phyloP scores from a whole-genome alignment of 2,113 vertebrate species.

The Tautogolabrus adspersus region DNA sequence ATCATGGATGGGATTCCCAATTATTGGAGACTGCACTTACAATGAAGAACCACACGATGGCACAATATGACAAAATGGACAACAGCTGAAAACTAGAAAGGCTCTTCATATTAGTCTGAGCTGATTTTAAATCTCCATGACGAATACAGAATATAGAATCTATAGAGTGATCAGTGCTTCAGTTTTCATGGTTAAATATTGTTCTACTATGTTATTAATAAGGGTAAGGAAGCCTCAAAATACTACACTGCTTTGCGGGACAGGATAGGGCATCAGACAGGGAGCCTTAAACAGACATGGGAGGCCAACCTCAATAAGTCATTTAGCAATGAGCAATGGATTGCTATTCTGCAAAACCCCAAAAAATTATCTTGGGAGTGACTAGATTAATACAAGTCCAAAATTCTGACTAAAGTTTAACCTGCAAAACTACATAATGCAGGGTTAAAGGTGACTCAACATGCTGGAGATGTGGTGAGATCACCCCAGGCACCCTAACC shows the following conservation, averaged over 20 bases:
- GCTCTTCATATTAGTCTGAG: background rate
- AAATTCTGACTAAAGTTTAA: background rate
- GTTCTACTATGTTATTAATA: background rate
- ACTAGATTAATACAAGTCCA: background rate
- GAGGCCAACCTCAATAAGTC: background rate
- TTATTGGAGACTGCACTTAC: constrained; percentile 48
- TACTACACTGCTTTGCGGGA: background rate
- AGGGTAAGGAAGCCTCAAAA: background rate
- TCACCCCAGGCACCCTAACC: background rate
- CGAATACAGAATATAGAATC: background rate
- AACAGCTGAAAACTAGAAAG: background rate
- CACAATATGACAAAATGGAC: constrained; percentile 57
- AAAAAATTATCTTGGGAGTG: background rate
- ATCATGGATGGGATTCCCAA: background rate
- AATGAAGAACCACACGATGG: constrained; percentile 70
- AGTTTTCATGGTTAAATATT: background rate
- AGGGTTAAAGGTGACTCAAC: background rate
- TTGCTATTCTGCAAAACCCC: background rate
- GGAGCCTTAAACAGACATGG: too few relatives aligned
- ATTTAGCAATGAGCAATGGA: too few relatives aligned
- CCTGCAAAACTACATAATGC: background rate
- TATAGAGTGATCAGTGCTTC: background rate
- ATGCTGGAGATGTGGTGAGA: background rate
- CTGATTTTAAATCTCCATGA: background rate
- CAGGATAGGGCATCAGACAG: too few relatives aligned